Evolutionary conservation across 37 sponge, comb jelly and placozoan genomes (phyloP), one percentile per base, ranked within the genome.

Genomic region (Haliclona indistincta): DNA sequence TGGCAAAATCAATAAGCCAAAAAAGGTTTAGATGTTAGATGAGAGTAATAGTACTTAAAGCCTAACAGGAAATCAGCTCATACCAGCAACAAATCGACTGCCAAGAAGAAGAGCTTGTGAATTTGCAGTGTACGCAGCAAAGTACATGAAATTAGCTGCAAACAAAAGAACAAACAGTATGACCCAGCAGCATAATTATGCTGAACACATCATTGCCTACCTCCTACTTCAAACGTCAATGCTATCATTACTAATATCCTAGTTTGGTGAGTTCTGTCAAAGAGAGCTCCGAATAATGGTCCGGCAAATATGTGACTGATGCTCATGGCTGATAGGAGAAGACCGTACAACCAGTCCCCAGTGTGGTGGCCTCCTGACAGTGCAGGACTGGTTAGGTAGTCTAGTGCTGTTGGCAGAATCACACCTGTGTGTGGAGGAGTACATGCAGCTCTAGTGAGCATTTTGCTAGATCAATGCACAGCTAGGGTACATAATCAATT

Each of bases 151-250:
- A 68, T 92, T 86, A 15, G 87, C 91, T 89, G 38, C 0, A 44
- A 33, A 29, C 4, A 37, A 40, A 74, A 11, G 61, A 11, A 60
- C 43, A 66, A 32, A 19, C 32, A 61, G 23, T 61, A 30, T n/a
- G 25, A 61, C 7, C 15, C 8, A 20, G 25, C 32, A 30, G 63
- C 10, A 61, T 19, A n/a, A 8, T 61, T 20, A 28, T 30, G 10
- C 8, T 61, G 15, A 28, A n/a, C 25, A 30, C 7, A 10, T 36
- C 22, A 13, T n/a, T 28, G 41, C 68, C 64, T 65, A 79, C 96
- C 96, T 80, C 89, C 89, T 53, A 95, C 85, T 44, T 95, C 96
- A 63, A 95, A 95, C 3, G 88, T 38, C 43, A 81, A 88, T 23
- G 76, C 82, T 17, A 91, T 28, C 41, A 91, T 33, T 0, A 92